Conservation (phyloP, 1,140 invertebrate species). For the Melanaphis sacchari region DNA sequence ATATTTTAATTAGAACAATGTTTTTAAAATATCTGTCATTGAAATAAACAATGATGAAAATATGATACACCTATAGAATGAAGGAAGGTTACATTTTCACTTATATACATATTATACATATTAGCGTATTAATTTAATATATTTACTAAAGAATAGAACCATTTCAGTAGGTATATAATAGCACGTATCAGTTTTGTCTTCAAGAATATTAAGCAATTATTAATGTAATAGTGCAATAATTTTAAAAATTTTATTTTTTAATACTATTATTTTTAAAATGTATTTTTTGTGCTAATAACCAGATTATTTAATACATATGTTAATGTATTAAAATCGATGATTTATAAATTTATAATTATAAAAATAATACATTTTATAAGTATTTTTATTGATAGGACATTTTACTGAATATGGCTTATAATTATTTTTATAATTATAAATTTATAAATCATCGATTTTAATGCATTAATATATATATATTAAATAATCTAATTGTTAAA, state of each 20-base stretch:
- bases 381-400: not conserved
- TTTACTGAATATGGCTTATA: not conserved
- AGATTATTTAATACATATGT: too few relatives aligned
- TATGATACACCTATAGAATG: not conserved
- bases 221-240: not conserved
- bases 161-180: not conserved
- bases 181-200: not conserved
- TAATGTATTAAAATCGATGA: too few relatives aligned
- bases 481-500: too few relatives aligned
- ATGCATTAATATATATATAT: too few relatives aligned
- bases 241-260: not conserved
- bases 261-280: too few relatives aligned
- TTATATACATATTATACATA: too few relatives aligned
- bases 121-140: not conserved
- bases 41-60: not conserved
- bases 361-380: too few relatives aligned
- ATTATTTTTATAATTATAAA: too few relatives aligned
- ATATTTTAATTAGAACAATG: not conserved
- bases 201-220: not conserved
- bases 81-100: not conserved
- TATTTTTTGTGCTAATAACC: too few relatives aligned
- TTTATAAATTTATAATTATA: too few relatives aligned
- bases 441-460: too few relatives aligned
- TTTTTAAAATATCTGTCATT: not conserved
- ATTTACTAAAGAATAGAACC: not conserved